Base-by-base conservation (phyloP, 2,888 invertebrate genomes). In the Rhamphomyia laevipes region DNA sequence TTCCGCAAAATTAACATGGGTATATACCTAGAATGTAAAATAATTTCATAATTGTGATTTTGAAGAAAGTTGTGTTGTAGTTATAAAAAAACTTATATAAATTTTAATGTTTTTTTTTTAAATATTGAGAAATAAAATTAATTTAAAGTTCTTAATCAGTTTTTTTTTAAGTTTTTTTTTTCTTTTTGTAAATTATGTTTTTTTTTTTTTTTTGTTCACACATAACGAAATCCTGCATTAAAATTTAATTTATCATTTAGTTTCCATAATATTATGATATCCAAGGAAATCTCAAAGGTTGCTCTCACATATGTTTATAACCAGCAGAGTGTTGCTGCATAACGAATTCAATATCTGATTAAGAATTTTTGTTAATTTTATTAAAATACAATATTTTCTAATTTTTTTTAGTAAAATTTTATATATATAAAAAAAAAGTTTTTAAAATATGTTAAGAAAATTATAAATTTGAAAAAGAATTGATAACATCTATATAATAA, bases 1-100 rank as follows among this genome's bases (percentile, higher is more conserved):
- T 21, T 65, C 68, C 68, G 65, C 66, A 65, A 65, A 67, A 67
- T 68, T 70, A 70, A 70, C 70, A 70, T 57, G 69, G 69, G 64
- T 70, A 70, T 66, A 70, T 68, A 63, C 69, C 69, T 70, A 68
- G 59, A 67, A 68, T 59, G 57, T 51, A 59, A 59, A 59, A 55
- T 52, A 58, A 53, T 55, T 51, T 53, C 40, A 57, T 46, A 54
- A 47, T 42, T 43, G 48, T 27, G 17, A 9, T 23, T 17, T 17
- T n/a, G 4, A 2, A n/a, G n/a, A 33, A 13, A 33, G 13, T 33
- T n/a, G 13, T 33, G 33, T 13, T 33, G 4, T 13, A n/a, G 5
- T n/a, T n/a, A n/a, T n/a, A n/a, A 15, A 35, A 15, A n/a, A 35
- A 35, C 7, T 35, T n/a, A 18, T 41, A 11, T 23, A 21, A 23